Evolutionary conservation across 2,888 invertebrate species (phyloP), one percentile per base, ranked within the genome.

Genomic region (Epinotia bilunana): DNA sequence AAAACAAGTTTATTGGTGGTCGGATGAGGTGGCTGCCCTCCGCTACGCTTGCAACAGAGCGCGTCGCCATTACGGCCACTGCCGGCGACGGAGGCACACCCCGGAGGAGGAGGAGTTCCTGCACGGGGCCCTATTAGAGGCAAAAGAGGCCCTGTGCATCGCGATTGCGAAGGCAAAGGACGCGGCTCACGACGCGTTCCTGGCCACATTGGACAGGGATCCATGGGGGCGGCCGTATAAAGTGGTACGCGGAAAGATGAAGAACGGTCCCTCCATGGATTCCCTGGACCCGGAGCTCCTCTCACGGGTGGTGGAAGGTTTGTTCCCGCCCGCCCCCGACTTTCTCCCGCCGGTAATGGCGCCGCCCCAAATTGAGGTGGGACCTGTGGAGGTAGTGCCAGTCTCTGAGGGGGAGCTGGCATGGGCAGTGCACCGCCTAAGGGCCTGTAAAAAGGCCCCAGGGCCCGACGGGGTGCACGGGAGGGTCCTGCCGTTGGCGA

Each of bases 101-200:
- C 16, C 0, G n/a, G n/a, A 20, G 20, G 20, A 20, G 20, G 20
- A 20, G 20, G 20, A 2, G 20, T 2, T 20, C 20, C 20, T 20
- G 3, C n/a, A 62, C 18, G 1, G n/a, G 5, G 16, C 18, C 33
- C 39, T 62, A 1, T 3, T 12, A n/a, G 43, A 7, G 13, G 62
- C 39, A 4, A 62, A 62, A 6, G n/a, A 43, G 62, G 62, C n/a
- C 0, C 43, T 62, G 3, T n/a, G 33, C 33, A 1, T 6, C n/a
- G 62, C 62, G 0, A 62, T 62, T 7, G 43, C 62, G 7, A n/a
- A 39, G 18, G 62, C 62, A 0, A 62, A 62, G 62, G 62, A 62
- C n/a, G 62, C 33, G 0, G 62, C 62, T 4, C 43, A 62, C 16
- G 18, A 39, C 3, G 39, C 28, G 2, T 62, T 62, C 43, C 7